A percentile compares a stretch with the other conserved stretches of the same genome.
Evolutionary conservation across 2,113 vertebrate species (phyloP).

Genomic region (Microcebus tavaratra): DNA sequence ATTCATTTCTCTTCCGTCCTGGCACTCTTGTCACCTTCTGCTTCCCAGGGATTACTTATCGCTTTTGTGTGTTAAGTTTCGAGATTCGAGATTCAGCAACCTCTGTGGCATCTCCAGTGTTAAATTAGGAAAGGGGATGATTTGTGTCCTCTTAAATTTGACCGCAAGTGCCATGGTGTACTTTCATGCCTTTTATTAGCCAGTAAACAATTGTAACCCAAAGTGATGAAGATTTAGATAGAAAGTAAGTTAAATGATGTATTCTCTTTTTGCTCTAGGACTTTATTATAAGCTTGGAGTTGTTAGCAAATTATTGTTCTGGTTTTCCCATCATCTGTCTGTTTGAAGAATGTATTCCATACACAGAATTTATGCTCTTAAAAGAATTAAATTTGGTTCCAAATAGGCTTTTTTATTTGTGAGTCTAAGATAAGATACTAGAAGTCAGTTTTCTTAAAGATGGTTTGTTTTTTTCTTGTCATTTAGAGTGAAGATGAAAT

Average conservation of each 20-base stretch:
- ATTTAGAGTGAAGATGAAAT: slow-evolving; percentile 92
- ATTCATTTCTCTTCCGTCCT: background rate
- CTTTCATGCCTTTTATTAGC: background rate
- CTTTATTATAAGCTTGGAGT: slow-evolving; percentile 41
- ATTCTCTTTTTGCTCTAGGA: background rate
- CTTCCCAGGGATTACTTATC: background rate
- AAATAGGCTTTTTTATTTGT: slow-evolving; percentile 22
- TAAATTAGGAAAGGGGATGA: background rate
- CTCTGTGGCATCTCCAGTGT: background rate
- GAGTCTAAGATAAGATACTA: background rate
- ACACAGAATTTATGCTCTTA: slow-evolving; percentile 11
- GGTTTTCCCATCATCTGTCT: slow-evolving; percentile 10
- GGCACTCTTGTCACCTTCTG: background rate
- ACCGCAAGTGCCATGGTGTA: background rate
- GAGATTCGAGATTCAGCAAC: background rate
- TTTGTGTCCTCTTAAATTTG: slow-evolving; percentile 14
- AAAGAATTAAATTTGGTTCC: slow-evolving; percentile 36
- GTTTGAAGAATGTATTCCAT: slow-evolving; percentile 38
- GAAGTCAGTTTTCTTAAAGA: slow-evolving; percentile 58
- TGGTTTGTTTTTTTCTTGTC: slow-evolving; percentile 52
- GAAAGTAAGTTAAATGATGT: background rate
- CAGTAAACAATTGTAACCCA: background rate
- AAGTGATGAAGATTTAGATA: background rate
- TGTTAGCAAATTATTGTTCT: slow-evolving; percentile 40
- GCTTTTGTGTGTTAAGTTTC: background rate